phyloP scores from a whole-genome alignment of 2,888 invertebrate species.

The Conistra vaccinii region DNA sequence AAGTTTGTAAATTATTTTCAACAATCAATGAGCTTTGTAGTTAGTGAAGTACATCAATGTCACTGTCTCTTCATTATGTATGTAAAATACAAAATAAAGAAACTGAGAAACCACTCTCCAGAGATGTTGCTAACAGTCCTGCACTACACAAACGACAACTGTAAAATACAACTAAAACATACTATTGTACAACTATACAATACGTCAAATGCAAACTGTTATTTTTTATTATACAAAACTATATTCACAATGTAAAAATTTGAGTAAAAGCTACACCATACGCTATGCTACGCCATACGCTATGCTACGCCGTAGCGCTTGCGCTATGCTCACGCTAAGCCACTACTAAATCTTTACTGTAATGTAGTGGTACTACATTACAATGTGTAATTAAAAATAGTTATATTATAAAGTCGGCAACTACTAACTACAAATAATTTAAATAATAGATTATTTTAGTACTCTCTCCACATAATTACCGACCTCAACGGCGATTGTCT shows the following conservation, averaged over 20 bases:
- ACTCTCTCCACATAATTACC: not conserved
- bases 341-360: not conserved
- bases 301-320: slow-evolving; percentile 23
- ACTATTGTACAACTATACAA: not conserved
- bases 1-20: not conserved
- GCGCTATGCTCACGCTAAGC: slow-evolving; percentile 1
- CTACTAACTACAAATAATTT: not conserved
- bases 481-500: not conserved
- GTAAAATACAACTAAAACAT: not conserved
- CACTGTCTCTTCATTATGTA: not conserved
- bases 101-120: not conserved
- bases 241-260: not conserved
- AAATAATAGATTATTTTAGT: not conserved
- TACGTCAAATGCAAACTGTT: not conserved
- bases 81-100: not conserved
- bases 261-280: not conserved
- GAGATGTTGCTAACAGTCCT: not conserved
- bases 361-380: too few species aligned
- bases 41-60: not conserved
- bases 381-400: not conserved
- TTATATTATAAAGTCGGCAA: not conserved
- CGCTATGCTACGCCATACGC: not conserved
- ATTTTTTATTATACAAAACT: not conserved
- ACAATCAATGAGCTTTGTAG: not conserved
- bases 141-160: not conserved